phyloP scores from a whole-genome alignment of 2,113 vertebrate genomes.

The Dissostichus mawsoni region DNA sequence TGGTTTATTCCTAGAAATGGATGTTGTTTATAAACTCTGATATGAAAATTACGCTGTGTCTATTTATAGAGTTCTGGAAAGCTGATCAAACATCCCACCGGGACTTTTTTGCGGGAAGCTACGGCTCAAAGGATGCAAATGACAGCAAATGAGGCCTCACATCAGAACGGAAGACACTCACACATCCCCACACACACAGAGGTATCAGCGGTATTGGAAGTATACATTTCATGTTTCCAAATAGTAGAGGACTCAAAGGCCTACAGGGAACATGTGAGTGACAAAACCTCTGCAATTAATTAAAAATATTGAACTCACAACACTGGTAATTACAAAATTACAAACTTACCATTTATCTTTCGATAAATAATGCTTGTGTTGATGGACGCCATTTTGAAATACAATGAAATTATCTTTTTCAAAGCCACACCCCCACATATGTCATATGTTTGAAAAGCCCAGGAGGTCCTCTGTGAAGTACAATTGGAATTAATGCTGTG shows the following conservation, averaged over 20 bases:
- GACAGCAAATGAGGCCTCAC: slow-evolving; percentile 38
- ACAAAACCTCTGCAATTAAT: background rate
- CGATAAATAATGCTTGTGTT: too few species aligned
- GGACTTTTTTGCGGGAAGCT: slow-evolving; percentile 65
- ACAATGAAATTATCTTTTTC: too few species aligned
- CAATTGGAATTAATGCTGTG: too few species aligned
- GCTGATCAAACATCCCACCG: slow-evolving; percentile 51
- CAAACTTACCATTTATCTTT: too few species aligned
- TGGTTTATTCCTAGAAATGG: slow-evolving; percentile 30
- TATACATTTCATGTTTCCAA: background rate
- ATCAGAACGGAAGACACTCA: slow-evolving; percentile 8
- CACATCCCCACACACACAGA: background rate
- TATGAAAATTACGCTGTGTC: slow-evolving; percentile 10
- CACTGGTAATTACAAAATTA: too few species aligned
- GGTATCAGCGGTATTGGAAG: background rate
- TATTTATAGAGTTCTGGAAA: slow-evolving; percentile 51
- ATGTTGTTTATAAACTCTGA: slow-evolving; percentile 6
- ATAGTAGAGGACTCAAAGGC: background rate
- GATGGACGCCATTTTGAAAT: too few species aligned
- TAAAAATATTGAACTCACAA: background rate
- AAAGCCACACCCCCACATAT: too few species aligned
- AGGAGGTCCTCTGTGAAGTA: too few species aligned
- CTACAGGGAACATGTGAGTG: background rate
- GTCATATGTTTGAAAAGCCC: too few species aligned
- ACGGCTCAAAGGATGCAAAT: slow-evolving; percentile 61